Percentiles rank a stretch among this genome's conserved stretches.
phyloP scores from a whole-genome alignment of 1,140 invertebrate genomes.

The Drosophila auraria region DNA sequence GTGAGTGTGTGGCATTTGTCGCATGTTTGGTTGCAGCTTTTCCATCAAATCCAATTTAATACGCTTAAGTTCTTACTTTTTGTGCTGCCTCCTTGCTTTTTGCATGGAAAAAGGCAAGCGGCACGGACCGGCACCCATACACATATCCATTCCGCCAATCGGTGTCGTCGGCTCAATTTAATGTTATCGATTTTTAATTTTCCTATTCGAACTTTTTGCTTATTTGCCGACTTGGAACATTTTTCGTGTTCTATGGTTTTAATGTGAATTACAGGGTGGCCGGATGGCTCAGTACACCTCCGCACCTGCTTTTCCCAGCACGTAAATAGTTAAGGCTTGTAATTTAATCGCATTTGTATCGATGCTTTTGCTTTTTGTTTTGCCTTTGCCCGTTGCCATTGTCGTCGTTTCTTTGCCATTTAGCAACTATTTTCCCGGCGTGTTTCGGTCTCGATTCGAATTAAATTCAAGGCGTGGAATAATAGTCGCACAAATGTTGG shows the following conservation, averaged over 20 bases:
- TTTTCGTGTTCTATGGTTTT: constrained; percentile 62
- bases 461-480: constrained; percentile 78
- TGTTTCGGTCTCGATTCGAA: constrained; percentile 59
- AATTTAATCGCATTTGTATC: constrained; percentile 80
- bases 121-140: constrained; percentile 10
- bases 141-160: constrained; percentile 10
- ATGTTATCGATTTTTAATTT: constrained; percentile 82
- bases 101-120: constrained; percentile 29
- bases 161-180: constrained; percentile 58
- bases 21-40: constrained; percentile 77
- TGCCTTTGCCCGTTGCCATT: constrained; percentile 18
- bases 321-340: constrained; percentile 67
- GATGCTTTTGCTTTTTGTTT: constrained; percentile 56
- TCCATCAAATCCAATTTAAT: constrained; percentile 80
- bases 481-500: constrained; percentile 66
- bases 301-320: neutral
- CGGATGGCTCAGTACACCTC: neutral
- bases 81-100: constrained; percentile 51
- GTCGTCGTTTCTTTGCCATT: constrained; percentile 50
- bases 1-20: constrained; percentile 61
- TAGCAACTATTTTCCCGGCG: constrained; percentile 50
- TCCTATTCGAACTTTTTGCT: constrained; percentile 64
- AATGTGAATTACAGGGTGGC: constrained; percentile 61
- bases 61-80: constrained; percentile 82
- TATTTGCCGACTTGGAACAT: constrained; percentile 63